phyloP scores from a whole-genome alignment of 1,140 invertebrate genomes.

The Cherax destructor region DNA sequence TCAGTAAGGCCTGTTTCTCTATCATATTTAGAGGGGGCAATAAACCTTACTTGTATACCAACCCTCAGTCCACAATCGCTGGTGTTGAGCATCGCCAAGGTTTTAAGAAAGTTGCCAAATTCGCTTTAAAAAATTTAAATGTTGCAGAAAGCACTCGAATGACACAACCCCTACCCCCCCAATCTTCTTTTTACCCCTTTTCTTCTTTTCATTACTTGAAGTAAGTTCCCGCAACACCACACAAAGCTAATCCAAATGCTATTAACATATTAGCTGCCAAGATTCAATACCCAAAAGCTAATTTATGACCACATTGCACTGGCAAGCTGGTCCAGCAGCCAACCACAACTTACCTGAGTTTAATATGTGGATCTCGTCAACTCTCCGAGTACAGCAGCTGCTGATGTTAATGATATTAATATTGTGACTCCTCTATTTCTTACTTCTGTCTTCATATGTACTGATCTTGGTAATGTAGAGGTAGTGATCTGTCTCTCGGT shows the following conservation, averaged over 20 bases:
- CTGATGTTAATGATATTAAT: slow-evolving; percentile 66
- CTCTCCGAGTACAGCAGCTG: slow-evolving; percentile 49
- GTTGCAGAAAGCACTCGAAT: slow-evolving; percentile 21
- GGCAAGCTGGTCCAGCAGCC: slow-evolving; percentile 24
- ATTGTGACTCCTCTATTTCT: slow-evolving; percentile 56
- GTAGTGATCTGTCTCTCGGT: slow-evolving; percentile 58
- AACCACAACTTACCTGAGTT: slow-evolving; percentile 50
- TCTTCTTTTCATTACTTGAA: neutral
- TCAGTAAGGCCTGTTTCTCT: slow-evolving; percentile 15
- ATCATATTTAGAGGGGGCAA: neutral
- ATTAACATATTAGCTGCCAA: slow-evolving; percentile 17
- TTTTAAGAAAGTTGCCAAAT: slow-evolving; percentile 48
- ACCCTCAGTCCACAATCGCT: slow-evolving; percentile 42
- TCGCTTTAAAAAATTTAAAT: slow-evolving; percentile 32
- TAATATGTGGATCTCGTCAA: slow-evolving; percentile 53
- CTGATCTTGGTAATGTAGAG: slow-evolving; percentile 65
- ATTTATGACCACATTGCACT: slow-evolving; percentile 28
- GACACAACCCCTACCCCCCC: slow-evolving; percentile 2
- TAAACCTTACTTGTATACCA: slow-evolving; percentile 16
- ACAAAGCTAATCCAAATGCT: slow-evolving; percentile 17
- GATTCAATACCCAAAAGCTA: slow-evolving; percentile 14
- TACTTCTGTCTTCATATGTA: slow-evolving; percentile 68
- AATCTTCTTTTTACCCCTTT: neutral
- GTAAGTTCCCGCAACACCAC: neutral
- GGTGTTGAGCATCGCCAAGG: slow-evolving; percentile 24